Percentiles rank a stretch among this genome's conserved stretches.
Conservation (phyloP, 2,888 invertebrate genomes). For the Drosophila koepferae region DNA sequence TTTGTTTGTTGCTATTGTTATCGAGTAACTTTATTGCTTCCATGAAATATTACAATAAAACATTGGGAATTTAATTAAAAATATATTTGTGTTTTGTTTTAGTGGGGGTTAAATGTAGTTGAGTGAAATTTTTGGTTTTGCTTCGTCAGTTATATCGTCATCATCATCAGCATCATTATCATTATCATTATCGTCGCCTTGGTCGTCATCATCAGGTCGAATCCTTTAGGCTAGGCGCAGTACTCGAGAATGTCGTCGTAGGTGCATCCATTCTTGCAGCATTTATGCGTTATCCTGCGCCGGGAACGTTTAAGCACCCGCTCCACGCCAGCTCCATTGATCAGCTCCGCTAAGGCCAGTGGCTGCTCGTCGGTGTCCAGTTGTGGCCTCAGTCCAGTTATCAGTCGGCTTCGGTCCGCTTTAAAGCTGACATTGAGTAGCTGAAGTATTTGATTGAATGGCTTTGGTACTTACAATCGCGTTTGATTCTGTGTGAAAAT, state of each 20-base stretch:
- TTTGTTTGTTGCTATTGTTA: slow-evolving; percentile 67
- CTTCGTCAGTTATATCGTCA: slow-evolving; percentile 3
- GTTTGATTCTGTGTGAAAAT: slow-evolving; percentile 54
- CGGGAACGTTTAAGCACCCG: slow-evolving; percentile 56
- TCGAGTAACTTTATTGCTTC: slow-evolving; percentile 75
- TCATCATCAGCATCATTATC: background rate
- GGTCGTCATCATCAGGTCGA: background rate
- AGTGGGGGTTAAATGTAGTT: slow-evolving; percentile 55
- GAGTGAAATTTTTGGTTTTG: slow-evolving; percentile 56
- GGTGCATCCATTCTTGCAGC: slow-evolving; percentile 70
- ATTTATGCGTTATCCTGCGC: slow-evolving; percentile 63
- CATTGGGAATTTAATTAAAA: slow-evolving; percentile 70
- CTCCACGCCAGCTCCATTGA: slow-evolving; percentile 12
- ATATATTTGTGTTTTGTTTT: slow-evolving; percentile 28
- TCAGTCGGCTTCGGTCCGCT: slow-evolving; percentile 37
- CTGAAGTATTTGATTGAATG: background rate
- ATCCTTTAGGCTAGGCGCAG: slow-evolving; percentile 51
- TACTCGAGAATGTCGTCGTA: slow-evolving; percentile 69
- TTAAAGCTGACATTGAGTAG: slow-evolving; percentile 38
- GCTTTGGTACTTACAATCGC: slow-evolving; percentile 65
- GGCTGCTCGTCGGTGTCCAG: slow-evolving; percentile 25
- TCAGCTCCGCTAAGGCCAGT: background rate
- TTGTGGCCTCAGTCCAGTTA: slow-evolving; percentile 33
- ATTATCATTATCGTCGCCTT: background rate
- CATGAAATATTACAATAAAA: slow-evolving; percentile 79